Conservation (phyloP, 2,888 invertebrate genomes). For the Pseudococcus longispinus region DNA sequence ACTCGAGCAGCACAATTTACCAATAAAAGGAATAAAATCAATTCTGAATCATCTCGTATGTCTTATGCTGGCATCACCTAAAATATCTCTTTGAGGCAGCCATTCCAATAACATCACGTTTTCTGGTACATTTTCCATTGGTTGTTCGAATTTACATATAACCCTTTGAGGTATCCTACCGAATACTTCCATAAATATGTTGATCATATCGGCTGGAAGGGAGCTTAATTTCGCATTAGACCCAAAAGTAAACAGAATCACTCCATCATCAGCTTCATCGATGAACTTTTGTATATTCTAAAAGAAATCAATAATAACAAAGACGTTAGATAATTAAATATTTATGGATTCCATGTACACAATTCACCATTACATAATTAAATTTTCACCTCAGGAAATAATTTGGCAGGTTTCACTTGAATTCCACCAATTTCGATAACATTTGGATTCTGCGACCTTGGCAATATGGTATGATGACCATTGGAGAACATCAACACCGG, state of each 20-base stretch:
- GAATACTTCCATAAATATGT: background rate
- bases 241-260: slow-evolving; percentile 17
- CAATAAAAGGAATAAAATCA: no score
- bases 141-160: slow-evolving; percentile 24
- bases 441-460: background rate
- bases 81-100: slow-evolving; percentile 36
- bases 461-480: background rate
- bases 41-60: no score
- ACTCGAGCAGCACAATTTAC: no score
- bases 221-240: background rate
- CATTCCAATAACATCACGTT: slow-evolving; percentile 23
- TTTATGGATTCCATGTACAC: background rate
- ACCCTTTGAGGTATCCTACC: slow-evolving; percentile 25
- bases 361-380: no score
- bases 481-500: background rate
- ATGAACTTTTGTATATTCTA: slow-evolving; percentile 32
- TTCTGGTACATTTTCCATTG: background rate
- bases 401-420: background rate
- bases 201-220: background rate
- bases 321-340: background rate
- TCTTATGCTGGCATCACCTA: background rate
- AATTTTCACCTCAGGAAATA: background rate
- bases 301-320: background rate
- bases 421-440: background rate
- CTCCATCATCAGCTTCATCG: slow-evolving; percentile 5